Evolutionary conservation across 2,797 vertebrate genomes (phyloP).

Genomic region (Aldrovandia affinis): DNA sequence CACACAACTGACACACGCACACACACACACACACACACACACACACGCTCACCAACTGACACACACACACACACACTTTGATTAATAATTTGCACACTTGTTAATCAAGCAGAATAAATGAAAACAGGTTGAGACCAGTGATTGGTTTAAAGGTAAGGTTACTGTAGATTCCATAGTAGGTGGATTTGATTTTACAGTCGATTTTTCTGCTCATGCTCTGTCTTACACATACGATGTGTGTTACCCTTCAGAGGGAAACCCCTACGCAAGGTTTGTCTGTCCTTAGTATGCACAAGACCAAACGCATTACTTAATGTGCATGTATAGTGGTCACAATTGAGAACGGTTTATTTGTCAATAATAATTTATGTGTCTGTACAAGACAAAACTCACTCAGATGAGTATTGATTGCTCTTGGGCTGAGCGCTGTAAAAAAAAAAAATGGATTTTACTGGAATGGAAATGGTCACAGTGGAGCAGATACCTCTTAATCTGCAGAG

Average conservation of each 20-base stretch:
- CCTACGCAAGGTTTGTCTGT: too few relatives aligned
- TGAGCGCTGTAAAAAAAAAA: not conserved
- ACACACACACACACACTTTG: too few relatives aligned
- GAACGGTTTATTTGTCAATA: not conserved
- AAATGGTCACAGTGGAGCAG: not conserved
- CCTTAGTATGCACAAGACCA: not conserved
- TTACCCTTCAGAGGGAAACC: not conserved
- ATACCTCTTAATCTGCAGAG: not conserved
- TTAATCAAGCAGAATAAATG: too few relatives aligned
- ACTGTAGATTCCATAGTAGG: too few relatives aligned
- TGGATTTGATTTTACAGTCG: too few relatives aligned
- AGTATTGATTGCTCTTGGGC: constrained; percentile 3
- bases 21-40: too few relatives aligned
- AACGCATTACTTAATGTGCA: not conserved
- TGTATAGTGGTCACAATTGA: not conserved
- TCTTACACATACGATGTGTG: not conserved
- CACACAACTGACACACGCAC: too few relatives aligned
- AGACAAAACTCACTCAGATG: not conserved
- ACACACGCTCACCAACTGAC: too few relatives aligned
- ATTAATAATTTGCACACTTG: too few relatives aligned
- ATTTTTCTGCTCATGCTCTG: not conserved
- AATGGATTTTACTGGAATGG: not conserved
- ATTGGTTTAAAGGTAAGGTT: too few relatives aligned
- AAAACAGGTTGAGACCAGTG: too few relatives aligned
- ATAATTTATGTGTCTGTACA: not conserved